Conservation (phyloP, 2,797 vertebrate genomes). For the Sandelia bainsii region DNA sequence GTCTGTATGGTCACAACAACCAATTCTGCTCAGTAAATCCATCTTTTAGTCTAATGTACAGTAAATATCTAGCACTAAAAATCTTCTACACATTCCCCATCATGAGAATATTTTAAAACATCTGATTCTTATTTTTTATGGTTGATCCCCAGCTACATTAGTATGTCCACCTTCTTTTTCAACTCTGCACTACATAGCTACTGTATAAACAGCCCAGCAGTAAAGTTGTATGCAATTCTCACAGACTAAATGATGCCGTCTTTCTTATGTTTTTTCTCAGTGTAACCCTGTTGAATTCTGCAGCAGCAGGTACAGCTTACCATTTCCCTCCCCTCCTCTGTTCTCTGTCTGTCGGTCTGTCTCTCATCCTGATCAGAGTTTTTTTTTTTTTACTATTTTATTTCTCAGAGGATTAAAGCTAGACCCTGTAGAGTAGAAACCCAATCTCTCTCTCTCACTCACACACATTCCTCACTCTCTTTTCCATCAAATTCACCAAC, state of each 20-base stretch:
- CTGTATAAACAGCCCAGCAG: slow-evolving; percentile 10
- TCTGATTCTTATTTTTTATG: neutral
- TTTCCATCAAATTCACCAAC: slow-evolving; percentile 57
- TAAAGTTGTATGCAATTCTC: slow-evolving; percentile 13
- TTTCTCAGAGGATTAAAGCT: slow-evolving; percentile 68
- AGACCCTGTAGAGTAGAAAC: slow-evolving; percentile 58
- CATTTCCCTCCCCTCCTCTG: slow-evolving; percentile 19
- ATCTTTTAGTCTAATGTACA: neutral
- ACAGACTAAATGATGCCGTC: slow-evolving; percentile 16
- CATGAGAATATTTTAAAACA: too few species aligned
- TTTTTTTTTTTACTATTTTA: slow-evolving; percentile 54
- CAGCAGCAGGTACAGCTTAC: slow-evolving; percentile 54
- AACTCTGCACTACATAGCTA: neutral
- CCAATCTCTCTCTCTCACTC: slow-evolving; percentile 46
- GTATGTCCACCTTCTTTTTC: neutral
- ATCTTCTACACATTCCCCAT: too few species aligned
- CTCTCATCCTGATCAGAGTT: slow-evolving; percentile 57
- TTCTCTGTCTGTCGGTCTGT: slow-evolving; percentile 41
- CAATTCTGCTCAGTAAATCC: neutral
- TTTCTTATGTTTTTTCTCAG: slow-evolving; percentile 15
- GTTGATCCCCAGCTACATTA: neutral
- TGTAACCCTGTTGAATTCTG: slow-evolving; percentile 45
- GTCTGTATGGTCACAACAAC: neutral
- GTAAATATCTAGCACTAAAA: neutral
- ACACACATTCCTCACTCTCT: slow-evolving; percentile 34